Evolutionary conservation across 2,888 invertebrate genomes (phyloP).

Genomic region (Orgyia antiqua): DNA sequence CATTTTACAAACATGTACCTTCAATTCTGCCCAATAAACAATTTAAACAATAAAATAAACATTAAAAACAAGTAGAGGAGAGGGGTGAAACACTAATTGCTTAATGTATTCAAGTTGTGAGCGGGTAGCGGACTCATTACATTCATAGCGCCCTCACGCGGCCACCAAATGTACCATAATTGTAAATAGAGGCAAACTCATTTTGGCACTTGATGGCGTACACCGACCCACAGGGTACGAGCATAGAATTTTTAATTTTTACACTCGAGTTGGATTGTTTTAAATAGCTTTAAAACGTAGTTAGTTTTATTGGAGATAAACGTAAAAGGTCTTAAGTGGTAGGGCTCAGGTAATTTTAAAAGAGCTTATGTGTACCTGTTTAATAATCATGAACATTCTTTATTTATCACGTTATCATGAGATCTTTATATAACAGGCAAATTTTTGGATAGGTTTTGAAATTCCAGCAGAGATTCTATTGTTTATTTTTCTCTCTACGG

Average conservation of each 20-base stretch:
- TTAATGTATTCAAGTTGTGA: constrained; percentile 45
- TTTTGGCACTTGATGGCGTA: constrained; percentile 47
- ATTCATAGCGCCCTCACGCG: constrained; percentile 32
- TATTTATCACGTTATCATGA: too few species aligned
- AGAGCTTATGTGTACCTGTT: too few species aligned
- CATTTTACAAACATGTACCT: too few species aligned
- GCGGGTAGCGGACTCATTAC: constrained; percentile 36
- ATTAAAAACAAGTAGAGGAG: constrained; percentile 26
- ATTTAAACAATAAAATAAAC: constrained; percentile 30
- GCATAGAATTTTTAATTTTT: constrained; percentile 51
- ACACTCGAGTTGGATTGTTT: constrained; percentile 26
- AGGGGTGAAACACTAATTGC: constrained; percentile 35
- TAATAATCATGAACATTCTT: too few species aligned
- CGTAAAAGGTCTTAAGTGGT: too few species aligned
- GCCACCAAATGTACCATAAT: constrained; percentile 34
- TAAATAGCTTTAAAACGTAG: constrained; percentile 12
- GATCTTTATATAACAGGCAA: too few species aligned
- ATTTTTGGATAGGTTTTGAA: too few species aligned
- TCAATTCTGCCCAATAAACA: constrained; percentile 26
- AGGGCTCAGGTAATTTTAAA: too few species aligned
- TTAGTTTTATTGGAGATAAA: constrained; percentile 8
- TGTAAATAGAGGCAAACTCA: constrained; percentile 55
- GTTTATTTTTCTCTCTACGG: too few species aligned
- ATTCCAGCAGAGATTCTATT: too few species aligned
- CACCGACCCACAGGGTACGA: constrained; percentile 28